Evolutionary conservation across 2,113 vertebrate species (phyloP).

Genomic region (Steatornis caripensis): DNA sequence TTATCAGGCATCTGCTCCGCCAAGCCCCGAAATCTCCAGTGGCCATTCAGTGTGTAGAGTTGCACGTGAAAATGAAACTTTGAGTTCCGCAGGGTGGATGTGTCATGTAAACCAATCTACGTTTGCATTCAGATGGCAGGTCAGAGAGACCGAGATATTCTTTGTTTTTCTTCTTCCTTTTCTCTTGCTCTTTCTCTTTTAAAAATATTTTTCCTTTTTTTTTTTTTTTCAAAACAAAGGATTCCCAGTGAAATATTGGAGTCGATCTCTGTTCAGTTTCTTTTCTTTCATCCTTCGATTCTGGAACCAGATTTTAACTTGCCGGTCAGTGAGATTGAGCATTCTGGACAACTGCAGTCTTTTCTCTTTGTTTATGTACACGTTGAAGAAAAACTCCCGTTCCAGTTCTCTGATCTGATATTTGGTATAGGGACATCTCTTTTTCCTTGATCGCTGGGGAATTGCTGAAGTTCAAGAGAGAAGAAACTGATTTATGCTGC

Average conservation of each 20-base stretch:
- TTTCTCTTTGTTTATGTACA: constrained; percentile 99
- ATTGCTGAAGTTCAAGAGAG: constrained; percentile 72
- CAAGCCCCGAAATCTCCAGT: constrained; percentile 75
- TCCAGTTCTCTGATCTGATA: constrained; percentile 99
- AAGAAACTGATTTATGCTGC: constrained; percentile 13
- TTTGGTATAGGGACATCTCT: constrained; percentile 97
- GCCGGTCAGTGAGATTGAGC: constrained; percentile 96
- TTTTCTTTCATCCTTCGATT: constrained; percentile 99
- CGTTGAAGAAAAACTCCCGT: constrained; percentile 99
- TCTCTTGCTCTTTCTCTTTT: neutral
- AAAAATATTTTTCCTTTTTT: neutral
- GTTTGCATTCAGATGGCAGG: constrained; percentile 58
- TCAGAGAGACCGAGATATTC: constrained; percentile 1
- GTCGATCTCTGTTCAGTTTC: constrained; percentile 97
- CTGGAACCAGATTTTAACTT: constrained; percentile 99
- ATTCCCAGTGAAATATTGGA: constrained; percentile 98
- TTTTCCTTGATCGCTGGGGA: constrained; percentile 92
- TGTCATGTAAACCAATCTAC: constrained; percentile 71
- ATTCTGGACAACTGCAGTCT: constrained; percentile 96
- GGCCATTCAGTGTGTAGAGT: constrained; percentile 71
- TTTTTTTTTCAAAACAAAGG: constrained; percentile 86
- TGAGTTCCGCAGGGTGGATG: constrained; percentile 72
- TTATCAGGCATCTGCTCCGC: constrained; percentile 73
- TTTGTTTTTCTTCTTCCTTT: constrained; percentile 11
- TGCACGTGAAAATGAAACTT: constrained; percentile 68